phyloP scores from a whole-genome alignment of 2,113 vertebrate species.

The Peromyscus leucopus region DNA sequence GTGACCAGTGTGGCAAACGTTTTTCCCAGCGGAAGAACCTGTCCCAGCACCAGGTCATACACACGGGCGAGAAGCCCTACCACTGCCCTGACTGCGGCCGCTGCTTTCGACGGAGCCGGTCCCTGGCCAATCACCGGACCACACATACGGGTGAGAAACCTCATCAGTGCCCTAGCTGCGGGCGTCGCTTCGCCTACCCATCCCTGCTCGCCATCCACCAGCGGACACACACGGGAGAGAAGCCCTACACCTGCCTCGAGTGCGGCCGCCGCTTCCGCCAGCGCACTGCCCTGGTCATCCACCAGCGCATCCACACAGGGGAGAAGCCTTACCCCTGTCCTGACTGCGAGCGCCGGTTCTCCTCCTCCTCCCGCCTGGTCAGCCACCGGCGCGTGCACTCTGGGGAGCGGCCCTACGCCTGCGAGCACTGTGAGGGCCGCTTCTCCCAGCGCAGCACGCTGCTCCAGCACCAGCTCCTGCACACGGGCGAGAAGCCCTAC shows the following conservation, averaged over 20 bases:
- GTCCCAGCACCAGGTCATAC: conserved; percentile 71
- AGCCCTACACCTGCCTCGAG: conserved; percentile 79
- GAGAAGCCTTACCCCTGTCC: conserved; percentile 81
- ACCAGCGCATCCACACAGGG: conserved; percentile 82
- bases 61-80: conserved; percentile 75
- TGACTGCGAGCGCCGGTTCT: conserved; percentile 80
- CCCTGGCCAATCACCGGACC: conserved; percentile 81
- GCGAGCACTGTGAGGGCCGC: conserved; percentile 83
- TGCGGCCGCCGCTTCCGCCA: conserved; percentile 81
- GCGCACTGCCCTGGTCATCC: conserved; percentile 80
- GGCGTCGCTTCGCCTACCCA: conserved; percentile 79
- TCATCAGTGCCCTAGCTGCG: conserved; percentile 79
- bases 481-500: conserved; percentile 84
- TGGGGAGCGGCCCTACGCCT: conserved; percentile 81
- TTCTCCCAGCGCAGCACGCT: conserved; percentile 90
- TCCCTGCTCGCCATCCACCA: conserved; percentile 80
- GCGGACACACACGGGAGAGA: conserved; percentile 81
- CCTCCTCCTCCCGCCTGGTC: conserved; percentile 78
- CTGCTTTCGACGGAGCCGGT: conserved; percentile 70
- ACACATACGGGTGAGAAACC: conserved; percentile 73
- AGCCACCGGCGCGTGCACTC: conserved; percentile 82
- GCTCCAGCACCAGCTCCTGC: conserved; percentile 84
- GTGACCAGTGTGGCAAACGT: conserved; percentile 81
- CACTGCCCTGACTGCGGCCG: conserved; percentile 77
- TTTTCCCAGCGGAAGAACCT: conserved; percentile 84